Evolutionary conservation across 2,113 vertebrate species (phyloP).

Genomic region (Lanius collurio): DNA sequence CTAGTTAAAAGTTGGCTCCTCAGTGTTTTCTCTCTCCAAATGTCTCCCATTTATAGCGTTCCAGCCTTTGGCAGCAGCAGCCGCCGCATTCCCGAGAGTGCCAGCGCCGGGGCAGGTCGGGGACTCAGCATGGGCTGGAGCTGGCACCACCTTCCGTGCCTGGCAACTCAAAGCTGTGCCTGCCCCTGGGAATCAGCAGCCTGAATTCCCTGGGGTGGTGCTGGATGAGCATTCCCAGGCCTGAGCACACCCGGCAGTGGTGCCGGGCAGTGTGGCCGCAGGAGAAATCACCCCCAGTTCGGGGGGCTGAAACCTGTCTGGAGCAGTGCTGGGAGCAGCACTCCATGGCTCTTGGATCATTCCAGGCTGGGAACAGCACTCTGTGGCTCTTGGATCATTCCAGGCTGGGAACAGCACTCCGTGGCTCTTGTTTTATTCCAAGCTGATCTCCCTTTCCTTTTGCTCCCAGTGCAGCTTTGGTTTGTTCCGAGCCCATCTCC

Average conservation of each 20-base stretch:
- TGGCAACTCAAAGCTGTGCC: background rate
- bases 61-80: conserved; percentile 27
- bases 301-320: fast-evolving
- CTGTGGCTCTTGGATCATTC: background rate
- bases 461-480: background rate
- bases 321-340: background rate
- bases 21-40: background rate
- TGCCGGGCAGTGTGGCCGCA: background rate
- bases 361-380: background rate
- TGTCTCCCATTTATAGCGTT: conserved; percentile 56
- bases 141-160: background rate
- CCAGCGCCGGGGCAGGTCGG: background rate
- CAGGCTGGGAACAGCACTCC: too few species aligned
- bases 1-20: conserved; percentile 41
- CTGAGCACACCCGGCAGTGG: background rate
- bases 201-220: fast-evolving
- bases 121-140: background rate
- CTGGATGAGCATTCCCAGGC: background rate
- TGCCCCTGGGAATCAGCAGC: background rate
- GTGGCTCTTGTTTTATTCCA: background rate
- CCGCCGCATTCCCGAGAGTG: background rate
- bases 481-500: background rate
- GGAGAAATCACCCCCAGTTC: fast-evolving
- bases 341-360: background rate
- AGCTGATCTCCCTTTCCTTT: background rate